These are phyloP conservation scores for Coelopa pilipes DNA, from an alignment of 2,888 invertebrate genomes.

Conservation along the genomic window DNA sequence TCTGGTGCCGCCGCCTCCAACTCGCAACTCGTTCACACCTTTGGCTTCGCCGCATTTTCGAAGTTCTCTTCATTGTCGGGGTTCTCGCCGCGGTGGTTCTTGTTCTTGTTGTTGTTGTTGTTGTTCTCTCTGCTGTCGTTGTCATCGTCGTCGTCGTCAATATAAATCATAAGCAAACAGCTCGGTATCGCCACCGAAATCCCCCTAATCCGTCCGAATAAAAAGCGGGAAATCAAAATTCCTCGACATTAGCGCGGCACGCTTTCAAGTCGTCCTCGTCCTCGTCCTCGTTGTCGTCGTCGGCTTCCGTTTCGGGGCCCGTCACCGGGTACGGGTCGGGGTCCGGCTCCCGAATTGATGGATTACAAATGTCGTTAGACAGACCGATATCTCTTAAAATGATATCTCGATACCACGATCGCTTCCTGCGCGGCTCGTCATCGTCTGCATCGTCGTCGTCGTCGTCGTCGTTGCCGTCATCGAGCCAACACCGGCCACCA, in stretches of 20 bases:
- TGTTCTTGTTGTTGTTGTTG: no score
- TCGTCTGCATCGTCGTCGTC: not conserved
- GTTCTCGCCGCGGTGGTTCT: no score
- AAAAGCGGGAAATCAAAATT: conserved; percentile 43
- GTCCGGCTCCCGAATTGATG: conserved; percentile 36
- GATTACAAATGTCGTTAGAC: conserved; percentile 31
- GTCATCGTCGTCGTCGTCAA: conserved; percentile 40
- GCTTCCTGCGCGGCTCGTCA: not conserved
- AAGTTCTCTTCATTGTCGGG: no score
- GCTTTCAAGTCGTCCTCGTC: conserved; percentile 41
- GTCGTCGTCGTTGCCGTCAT: no score
- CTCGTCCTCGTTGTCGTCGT: not conserved
- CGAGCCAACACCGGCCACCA: no score
- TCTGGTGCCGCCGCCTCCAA: not conserved
- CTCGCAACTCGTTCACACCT: conserved; percentile 4
- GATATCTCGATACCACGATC: no score
- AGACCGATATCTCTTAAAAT: no score
- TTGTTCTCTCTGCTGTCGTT: not conserved
- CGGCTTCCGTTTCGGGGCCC: no score
- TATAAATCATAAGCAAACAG: conserved; percentile 62
- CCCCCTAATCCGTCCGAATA: conserved; percentile 50
- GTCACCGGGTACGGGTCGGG: no score
- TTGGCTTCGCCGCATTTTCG: not conserved
- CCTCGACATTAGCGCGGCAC: conserved; percentile 41
- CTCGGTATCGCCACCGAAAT: conserved; percentile 58